Evolutionary conservation across 2,113 vertebrate genomes (phyloP).

Genomic region (Pantherophis guttatus): DNA sequence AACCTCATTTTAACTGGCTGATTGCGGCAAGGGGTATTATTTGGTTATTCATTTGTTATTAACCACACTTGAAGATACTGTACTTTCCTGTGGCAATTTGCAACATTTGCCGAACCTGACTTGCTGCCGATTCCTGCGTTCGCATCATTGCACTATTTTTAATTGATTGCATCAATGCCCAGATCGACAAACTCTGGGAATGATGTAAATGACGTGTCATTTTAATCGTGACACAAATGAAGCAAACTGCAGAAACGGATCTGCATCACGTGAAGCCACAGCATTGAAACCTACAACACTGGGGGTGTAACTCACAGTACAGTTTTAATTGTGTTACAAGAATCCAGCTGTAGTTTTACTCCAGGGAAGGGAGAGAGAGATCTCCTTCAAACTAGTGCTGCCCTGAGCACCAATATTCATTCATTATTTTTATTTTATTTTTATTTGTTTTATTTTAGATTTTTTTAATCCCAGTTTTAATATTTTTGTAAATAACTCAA

Average conservation of each 20-base stretch:
- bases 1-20: background rate
- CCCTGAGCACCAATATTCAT: background rate
- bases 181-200: background rate
- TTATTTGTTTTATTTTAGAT: background rate
- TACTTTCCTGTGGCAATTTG: background rate
- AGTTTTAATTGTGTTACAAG: background rate
- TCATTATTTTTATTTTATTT: background rate
- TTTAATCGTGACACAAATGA: background rate
- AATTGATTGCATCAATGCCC: background rate
- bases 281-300: background rate
- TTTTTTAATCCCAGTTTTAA: background rate
- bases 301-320: background rate
- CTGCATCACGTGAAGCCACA: background rate
- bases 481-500: background rate
- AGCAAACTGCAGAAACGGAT: background rate
- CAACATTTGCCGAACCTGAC: background rate
- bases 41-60: background rate
- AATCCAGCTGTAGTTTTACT: background rate
- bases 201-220: background rate
- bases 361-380: background rate
- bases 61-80: background rate
- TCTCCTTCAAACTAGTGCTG: background rate
- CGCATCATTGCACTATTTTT: background rate
- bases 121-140: background rate
- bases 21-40: background rate